Evolutionary conservation across 2,113 vertebrate genomes (phyloP).

Genomic region (Pimephales promelas): DNA sequence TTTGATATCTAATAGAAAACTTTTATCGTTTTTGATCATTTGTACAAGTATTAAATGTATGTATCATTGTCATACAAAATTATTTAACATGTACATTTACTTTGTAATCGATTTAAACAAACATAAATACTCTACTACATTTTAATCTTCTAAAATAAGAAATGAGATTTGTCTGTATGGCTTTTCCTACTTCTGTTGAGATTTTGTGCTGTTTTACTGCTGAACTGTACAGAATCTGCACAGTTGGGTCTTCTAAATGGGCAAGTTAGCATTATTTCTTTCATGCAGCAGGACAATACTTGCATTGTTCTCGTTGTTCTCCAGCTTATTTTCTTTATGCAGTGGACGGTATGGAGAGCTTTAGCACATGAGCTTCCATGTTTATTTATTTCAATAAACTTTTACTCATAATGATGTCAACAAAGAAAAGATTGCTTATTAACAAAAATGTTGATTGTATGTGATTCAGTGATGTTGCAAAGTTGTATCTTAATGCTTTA

Average conservation of each 20-base stretch:
- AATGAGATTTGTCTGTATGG: neutral
- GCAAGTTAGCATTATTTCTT: neutral
- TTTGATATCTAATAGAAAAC: neutral
- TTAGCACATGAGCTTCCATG: neutral
- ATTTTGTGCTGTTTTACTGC: neutral
- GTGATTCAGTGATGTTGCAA: neutral
- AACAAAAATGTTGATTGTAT: neutral
- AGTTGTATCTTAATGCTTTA: no score
- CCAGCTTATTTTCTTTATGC: neutral
- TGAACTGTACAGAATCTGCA: neutral
- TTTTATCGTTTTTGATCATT: neutral
- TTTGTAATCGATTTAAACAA: neutral
- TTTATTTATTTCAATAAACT: neutral
- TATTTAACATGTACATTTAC: neutral
- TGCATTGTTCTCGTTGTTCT: constrained; percentile 4
- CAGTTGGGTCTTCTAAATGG: neutral
- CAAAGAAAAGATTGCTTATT: neutral
- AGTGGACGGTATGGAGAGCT: neutral
- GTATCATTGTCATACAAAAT: neutral
- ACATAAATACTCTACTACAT: neutral
- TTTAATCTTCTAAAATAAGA: neutral
- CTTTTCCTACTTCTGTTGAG: neutral
- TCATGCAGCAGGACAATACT: neutral
- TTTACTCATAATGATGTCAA: neutral
- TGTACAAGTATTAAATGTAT: neutral